These are phyloP conservation scores for Corythoichthys intestinalis DNA, from an alignment of 2,113 vertebrate genomes.

Conservation along the genomic window DNA sequence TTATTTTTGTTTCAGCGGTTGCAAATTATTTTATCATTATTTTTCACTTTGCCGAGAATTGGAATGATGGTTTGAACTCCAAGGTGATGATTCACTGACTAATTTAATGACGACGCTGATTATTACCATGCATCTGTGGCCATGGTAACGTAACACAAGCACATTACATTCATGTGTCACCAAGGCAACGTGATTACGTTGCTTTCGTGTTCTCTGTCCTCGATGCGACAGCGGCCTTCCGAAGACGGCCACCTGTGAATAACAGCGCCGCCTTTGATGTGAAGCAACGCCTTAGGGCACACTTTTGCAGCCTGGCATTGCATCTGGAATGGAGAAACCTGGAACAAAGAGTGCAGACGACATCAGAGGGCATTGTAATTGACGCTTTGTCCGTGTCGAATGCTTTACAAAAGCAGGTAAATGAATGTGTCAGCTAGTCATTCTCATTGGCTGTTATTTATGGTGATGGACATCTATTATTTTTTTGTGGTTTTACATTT, in stretches of 20 bases:
- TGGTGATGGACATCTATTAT: too few relatives aligned
- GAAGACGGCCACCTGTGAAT: conserved; percentile 16
- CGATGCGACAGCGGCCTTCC: conserved; percentile 32
- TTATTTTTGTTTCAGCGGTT: too few relatives aligned
- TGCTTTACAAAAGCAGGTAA: not conserved
- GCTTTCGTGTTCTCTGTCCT: conserved; percentile 15
- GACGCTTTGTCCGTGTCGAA: not conserved
- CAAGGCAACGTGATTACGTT: conserved; percentile 16
- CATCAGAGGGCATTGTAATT: not conserved
- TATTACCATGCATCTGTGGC: conserved; percentile 20
- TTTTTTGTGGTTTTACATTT: too few relatives aligned
- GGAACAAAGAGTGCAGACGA: conserved; percentile 5
- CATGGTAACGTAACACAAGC: conserved; percentile 19
- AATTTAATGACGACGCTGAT: conserved; percentile 3
- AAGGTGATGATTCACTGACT: too few relatives aligned
- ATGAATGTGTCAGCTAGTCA: too few relatives aligned
- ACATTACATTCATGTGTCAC: conserved; percentile 36
- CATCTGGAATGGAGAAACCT: conserved; percentile 19
- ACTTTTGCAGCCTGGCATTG: conserved; percentile 18
- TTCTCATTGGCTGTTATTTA: too few relatives aligned
- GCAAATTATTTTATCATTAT: too few relatives aligned
- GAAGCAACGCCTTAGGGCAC: conserved; percentile 19
- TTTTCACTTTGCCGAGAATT: too few relatives aligned
- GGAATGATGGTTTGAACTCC: too few relatives aligned
- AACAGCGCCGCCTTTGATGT: conserved; percentile 36